Percentiles rank a stretch among this genome's conserved stretches.
Evolutionary conservation across 2,797 vertebrate species (phyloP).

Genomic region (Alca torda): DNA sequence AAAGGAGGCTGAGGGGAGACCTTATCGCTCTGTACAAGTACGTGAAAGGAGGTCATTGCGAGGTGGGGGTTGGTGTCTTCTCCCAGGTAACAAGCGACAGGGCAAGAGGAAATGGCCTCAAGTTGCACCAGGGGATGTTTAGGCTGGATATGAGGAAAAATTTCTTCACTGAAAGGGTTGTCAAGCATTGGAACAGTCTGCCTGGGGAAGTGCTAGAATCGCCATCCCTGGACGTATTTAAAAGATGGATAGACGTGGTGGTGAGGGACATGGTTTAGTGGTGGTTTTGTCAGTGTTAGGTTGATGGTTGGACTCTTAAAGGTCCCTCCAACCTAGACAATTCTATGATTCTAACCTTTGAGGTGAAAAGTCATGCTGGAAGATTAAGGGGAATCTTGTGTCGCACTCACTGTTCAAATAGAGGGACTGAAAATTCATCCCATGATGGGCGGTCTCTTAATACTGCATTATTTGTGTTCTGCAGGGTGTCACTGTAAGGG

Average conservation of each 20-base stretch:
- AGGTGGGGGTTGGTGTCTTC: no score
- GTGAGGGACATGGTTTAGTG: neutral
- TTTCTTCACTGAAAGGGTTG: neutral
- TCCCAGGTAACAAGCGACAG: no score
- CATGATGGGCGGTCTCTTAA: neutral
- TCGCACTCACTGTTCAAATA: neutral
- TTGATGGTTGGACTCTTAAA: neutral
- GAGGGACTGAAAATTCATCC: neutral
- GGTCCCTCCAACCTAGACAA: neutral
- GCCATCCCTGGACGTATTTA: neutral
- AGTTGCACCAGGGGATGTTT: no score
- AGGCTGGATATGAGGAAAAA: no score
- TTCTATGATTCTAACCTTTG: neutral
- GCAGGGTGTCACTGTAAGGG: constrained; percentile 86
- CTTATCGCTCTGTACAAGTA: no score
- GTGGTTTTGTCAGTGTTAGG: neutral
- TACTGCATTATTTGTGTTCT: neutral
- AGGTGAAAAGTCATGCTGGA: neutral
- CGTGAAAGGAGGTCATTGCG: no score
- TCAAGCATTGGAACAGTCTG: neutral
- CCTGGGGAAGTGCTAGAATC: neutral
- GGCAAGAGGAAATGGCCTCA: no score
- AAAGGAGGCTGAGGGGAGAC: no score
- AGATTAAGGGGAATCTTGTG: neutral
- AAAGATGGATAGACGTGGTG: neutral